phyloP scores from a whole-genome alignment of 2,113 vertebrate genomes.

The Sturnus vulgaris region DNA sequence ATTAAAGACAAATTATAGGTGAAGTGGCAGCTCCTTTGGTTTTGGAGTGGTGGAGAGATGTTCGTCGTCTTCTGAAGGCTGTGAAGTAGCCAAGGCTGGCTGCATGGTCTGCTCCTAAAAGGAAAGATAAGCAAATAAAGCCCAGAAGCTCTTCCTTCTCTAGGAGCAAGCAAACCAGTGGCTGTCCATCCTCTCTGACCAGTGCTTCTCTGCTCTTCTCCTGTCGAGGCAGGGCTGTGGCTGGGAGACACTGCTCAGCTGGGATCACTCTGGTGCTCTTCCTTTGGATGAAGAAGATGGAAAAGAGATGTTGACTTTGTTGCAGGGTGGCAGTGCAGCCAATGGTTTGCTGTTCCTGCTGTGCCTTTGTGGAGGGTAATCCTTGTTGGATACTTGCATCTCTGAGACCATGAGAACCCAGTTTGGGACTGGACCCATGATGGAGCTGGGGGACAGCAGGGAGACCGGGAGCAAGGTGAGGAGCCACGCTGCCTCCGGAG shows the following conservation, averaged over 20 bases:
- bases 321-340: neutral
- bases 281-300: neutral
- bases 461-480: fast-evolving
- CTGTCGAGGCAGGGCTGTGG: neutral
- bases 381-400: neutral
- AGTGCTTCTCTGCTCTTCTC: fast-evolving
- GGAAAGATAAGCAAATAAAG: neutral
- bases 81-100: neutral
- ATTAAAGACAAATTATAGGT: constrained; percentile 44
- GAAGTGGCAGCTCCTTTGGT: constrained; percentile 6
- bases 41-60: neutral
- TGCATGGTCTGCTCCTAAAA: neutral
- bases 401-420: neutral
- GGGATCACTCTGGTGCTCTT: fast-evolving
- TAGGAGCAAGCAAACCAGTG: neutral
- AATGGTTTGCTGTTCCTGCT: neutral
- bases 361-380: neutral
- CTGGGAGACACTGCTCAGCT: neutral
- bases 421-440: neutral
- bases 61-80: neutral
- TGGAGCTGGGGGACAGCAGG: neutral
- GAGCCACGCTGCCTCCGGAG: neutral
- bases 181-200: fast-evolving
- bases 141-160: neutral
- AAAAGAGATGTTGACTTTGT: neutral